Evolutionary conservation across 2,888 invertebrate genomes (phyloP), one percentile per base, ranked within the genome.

Genomic region (Eristalis tenax): DNA sequence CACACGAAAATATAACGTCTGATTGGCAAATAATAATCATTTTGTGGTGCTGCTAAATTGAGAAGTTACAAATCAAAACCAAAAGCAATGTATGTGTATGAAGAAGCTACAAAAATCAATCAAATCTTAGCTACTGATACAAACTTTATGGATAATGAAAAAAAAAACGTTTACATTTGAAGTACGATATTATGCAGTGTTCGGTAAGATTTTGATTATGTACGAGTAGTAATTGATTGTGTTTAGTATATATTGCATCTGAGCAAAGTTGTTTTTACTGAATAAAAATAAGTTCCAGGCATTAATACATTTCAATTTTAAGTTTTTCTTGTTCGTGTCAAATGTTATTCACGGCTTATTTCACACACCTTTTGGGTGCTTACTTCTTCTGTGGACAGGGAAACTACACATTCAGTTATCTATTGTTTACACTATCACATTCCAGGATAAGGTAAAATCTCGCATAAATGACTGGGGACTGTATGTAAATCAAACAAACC

Each of bases 1-100:
- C n/a, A n/a, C n/a, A n/a, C 26, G 28, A 40, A 74, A 40, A 10
- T 63, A 64, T 28, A 77, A 64, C 69, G 22, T 69, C 28, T 78
- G 82, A 74, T 61, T 78, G 82, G 64, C 69, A 82, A 82, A 74
- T 78, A 70, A 75, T 78, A 83, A 85, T 86, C 85, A 82, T 82
- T 78, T 82, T 82, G 77, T 82, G 85, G 82, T 86, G 82, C 85
- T 82, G 85, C 85, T 78, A 73, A 69, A 26, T 63, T 38, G 50
- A 10, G 64, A 65, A 22, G 22, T 75, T 18, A 23, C 15, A 80
- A 66, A 13, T 26, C 35, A 63, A 38, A 70, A 83, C 18, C 65
- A 74, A 77, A 83, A 18, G 71, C 59, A 71, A 4, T 65, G 59
- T 32, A 1, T 50, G 18, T 23, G 15, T 5, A 23, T 26, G 26